These are phyloP conservation scores for Parapsyche elsis DNA, from an alignment of 1,140 invertebrate genomes.

Conservation along the genomic window DNA sequence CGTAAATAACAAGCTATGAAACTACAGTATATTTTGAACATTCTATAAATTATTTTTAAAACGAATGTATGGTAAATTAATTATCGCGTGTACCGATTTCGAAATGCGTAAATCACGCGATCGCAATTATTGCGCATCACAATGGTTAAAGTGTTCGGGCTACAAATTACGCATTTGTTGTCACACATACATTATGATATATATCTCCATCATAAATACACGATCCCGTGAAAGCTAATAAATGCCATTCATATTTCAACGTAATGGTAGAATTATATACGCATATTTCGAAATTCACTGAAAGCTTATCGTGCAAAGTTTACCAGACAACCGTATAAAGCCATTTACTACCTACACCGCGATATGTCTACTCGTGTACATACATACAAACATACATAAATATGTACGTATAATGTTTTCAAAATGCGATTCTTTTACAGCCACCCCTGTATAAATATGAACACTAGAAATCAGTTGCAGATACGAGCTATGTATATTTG, in stretches of 20 bases:
- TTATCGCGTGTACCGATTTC: not conserved
- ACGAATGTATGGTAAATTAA: not conserved
- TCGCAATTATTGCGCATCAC: not conserved
- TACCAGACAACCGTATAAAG: not conserved
- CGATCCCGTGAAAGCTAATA: slow-evolving; percentile 17
- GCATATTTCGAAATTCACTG: slow-evolving; percentile 5
- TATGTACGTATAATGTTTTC: not conserved
- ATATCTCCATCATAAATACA: not conserved
- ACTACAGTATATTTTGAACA: not conserved
- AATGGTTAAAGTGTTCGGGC: not conserved
- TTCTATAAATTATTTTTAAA: not conserved
- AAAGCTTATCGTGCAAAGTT: slow-evolving; percentile 9
- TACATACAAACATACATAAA: not conserved
- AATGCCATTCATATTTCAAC: slow-evolving; percentile 28
- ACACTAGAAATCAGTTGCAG: too few relatives aligned
- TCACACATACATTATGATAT: not conserved
- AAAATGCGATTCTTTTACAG: too few relatives aligned
- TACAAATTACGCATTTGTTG: slow-evolving; percentile 16
- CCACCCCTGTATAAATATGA: too few relatives aligned
- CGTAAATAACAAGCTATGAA: not conserved
- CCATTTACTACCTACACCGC: not conserved
- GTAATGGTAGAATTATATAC: slow-evolving; percentile 24
- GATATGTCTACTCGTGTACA: not conserved
- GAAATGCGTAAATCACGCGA: not conserved
- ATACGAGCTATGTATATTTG: not conserved